A percentile compares a stretch with the other conserved stretches of the same genome.
Evolutionary conservation across 2,888 invertebrate species (phyloP).

Genomic region (Liposcelis brunnea): DNA sequence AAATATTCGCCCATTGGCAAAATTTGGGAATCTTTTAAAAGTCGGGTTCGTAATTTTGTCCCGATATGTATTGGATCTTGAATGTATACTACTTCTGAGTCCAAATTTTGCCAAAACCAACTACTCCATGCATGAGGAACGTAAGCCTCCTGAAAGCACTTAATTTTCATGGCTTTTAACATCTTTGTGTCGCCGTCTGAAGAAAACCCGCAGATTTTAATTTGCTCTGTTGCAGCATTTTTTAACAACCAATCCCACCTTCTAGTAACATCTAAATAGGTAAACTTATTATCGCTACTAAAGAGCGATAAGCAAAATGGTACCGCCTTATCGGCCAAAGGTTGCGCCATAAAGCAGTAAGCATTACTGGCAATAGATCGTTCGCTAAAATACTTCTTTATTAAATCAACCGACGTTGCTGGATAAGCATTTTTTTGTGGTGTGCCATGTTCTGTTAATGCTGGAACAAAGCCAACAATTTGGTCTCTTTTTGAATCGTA

Average conservation of each 20-base stretch:
- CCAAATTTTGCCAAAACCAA: slow-evolving; percentile 5
- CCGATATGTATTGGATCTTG: slow-evolving; percentile 15
- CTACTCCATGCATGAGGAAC: slow-evolving; percentile 1
- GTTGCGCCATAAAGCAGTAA: slow-evolving; percentile 15
- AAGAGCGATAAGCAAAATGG: slow-evolving; percentile 15
- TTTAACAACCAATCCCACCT: slow-evolving; percentile 13
- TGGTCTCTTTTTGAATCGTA: slow-evolving; percentile 6
- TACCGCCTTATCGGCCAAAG: slow-evolving; percentile 12
- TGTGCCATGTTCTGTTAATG: slow-evolving; percentile 10
- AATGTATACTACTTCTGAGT: neutral
- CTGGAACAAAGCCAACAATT: slow-evolving; percentile 6
- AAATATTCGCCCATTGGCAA: slow-evolving; percentile 12
- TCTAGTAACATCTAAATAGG: slow-evolving; percentile 9
- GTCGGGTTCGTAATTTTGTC: slow-evolving; percentile 15
- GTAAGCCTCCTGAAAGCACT: neutral
- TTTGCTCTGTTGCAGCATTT: slow-evolving; percentile 12
- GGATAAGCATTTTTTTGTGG: slow-evolving; percentile 10
- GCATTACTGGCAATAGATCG: slow-evolving; percentile 10
- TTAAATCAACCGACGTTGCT: slow-evolving; percentile 12
- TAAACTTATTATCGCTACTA: slow-evolving; percentile 15
- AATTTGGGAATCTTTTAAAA: slow-evolving; percentile 13
- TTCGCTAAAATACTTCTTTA: slow-evolving; percentile 12
- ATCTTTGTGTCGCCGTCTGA: slow-evolving; percentile 16
- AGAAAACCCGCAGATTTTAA: slow-evolving; percentile 14
- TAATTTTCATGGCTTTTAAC: slow-evolving; percentile 16